phyloP scores from a whole-genome alignment of 2,888 invertebrate genomes.

The Pollenia griseotomentosa region DNA sequence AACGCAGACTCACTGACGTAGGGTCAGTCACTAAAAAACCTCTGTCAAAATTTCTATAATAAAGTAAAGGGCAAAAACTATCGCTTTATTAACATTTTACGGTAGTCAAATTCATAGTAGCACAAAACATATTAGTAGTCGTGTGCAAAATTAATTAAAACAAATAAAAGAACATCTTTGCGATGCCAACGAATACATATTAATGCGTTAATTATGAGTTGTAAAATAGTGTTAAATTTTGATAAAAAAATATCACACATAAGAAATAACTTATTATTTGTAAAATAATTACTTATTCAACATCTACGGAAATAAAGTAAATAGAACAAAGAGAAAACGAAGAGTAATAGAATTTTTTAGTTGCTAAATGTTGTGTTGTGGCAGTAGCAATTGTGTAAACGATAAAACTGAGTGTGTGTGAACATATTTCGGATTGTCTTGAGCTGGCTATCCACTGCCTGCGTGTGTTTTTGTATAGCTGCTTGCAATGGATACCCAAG shows the following conservation, averaged over 20 bases:
- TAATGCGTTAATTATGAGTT: background rate
- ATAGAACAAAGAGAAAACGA: slow-evolving; percentile 24
- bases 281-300: slow-evolving; percentile 62
- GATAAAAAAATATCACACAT: slow-evolving; percentile 6
- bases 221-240: slow-evolving; percentile 27
- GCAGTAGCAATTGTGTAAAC: background rate
- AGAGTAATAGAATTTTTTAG: slow-evolving; percentile 23
- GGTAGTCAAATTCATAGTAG: slow-evolving; percentile 52
- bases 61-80: slow-evolving; percentile 31
- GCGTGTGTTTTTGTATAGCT: background rate
- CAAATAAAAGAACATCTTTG: slow-evolving; percentile 49
- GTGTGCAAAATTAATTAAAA: slow-evolving; percentile 46
- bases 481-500: slow-evolving; percentile 54
- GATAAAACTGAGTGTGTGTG: background rate
- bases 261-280: background rate
- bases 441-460: slow-evolving; percentile 10
- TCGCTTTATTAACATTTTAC: slow-evolving; percentile 30
- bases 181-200: slow-evolving; percentile 17
- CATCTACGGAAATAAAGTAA: slow-evolving; percentile 28
- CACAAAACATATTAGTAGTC: no score
- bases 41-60: slow-evolving; percentile 55
- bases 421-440: background rate
- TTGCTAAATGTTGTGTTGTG: slow-evolving; percentile 19
- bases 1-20: slow-evolving; percentile 1
- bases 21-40: slow-evolving; percentile 43